phyloP scores from a whole-genome alignment of 2,113 vertebrate species.

The Lagopus leucura region DNA sequence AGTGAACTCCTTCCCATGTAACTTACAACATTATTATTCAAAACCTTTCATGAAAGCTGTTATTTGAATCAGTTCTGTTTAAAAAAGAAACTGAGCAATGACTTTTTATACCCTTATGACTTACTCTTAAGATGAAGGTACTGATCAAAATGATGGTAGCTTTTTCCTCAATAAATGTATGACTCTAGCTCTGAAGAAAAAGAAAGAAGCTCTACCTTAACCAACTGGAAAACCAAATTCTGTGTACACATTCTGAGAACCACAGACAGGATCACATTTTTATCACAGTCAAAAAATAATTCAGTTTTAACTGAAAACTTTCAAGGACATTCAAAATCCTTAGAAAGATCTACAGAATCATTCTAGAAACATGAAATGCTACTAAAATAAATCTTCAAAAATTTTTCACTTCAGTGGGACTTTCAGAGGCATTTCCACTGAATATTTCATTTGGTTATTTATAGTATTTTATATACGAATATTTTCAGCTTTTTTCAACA shows the following conservation, averaged over 20 bases:
- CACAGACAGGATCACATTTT: neutral
- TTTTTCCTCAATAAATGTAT: constrained; percentile 9
- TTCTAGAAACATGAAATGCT: neutral
- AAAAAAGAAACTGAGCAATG: neutral
- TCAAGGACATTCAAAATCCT: constrained; percentile 11
- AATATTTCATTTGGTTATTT: neutral
- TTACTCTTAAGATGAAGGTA: neutral
- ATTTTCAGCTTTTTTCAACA: neutral
- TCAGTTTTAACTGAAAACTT: neutral
- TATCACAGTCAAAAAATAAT: neutral
- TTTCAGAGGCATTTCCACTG: neutral
- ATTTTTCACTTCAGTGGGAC: neutral
- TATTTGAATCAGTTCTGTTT: constrained; percentile 9
- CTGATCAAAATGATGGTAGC: neutral
- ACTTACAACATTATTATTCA: neutral
- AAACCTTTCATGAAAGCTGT: constrained; percentile 1
- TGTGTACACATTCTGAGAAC: neutral
- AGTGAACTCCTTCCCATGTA: neutral
- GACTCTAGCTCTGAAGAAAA: neutral
- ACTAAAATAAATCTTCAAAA: neutral
- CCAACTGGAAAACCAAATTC: neutral
- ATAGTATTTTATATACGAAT: neutral
- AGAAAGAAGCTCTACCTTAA: neutral
- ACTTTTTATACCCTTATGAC: neutral
- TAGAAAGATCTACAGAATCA: neutral